phyloP scores from a whole-genome alignment of 1,140 invertebrate species.

The Heliconius hewitsoni region DNA sequence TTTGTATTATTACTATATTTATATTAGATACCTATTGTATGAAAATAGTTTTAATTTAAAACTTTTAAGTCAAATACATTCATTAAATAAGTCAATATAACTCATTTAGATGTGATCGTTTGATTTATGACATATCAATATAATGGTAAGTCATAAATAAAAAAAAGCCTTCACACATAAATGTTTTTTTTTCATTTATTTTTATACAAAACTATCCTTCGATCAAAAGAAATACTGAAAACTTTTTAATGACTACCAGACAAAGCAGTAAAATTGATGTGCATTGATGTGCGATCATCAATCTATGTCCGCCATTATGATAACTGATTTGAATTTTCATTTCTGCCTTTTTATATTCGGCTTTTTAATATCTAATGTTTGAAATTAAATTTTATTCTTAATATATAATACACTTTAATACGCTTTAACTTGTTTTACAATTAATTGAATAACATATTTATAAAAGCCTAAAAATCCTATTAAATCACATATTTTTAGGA shows the following conservation, averaged over 20 bases:
- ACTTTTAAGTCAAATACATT: not conserved
- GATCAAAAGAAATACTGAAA: not conserved
- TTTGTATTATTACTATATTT: too few species aligned
- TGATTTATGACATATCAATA: not conserved
- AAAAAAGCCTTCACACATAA: not conserved
- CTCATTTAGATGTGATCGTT: not conserved
- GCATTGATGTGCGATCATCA: conserved; percentile 19
- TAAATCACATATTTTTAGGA: too few species aligned
- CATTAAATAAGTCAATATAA: not conserved
- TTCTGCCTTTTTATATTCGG: conserved; percentile 25
- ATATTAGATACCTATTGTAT: too few species aligned
- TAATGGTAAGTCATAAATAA: too few species aligned
- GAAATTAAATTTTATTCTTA: too few species aligned
- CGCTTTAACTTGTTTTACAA: too few species aligned
- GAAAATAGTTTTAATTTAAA: not conserved
- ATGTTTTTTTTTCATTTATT: not conserved
- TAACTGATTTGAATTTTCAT: conserved; percentile 34
- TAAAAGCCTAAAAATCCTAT: too few species aligned
- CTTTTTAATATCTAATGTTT: not conserved
- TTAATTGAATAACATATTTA: too few species aligned
- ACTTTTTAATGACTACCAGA: not conserved
- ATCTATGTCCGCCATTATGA: conserved; percentile 35
- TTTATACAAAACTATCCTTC: not conserved
- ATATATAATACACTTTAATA: too few species aligned
- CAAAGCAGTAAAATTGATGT: not conserved